These are phyloP conservation scores for Dipodomys ordii DNA, from an alignment of 2,113 vertebrate genomes.

Conservation along the genomic window DNA sequence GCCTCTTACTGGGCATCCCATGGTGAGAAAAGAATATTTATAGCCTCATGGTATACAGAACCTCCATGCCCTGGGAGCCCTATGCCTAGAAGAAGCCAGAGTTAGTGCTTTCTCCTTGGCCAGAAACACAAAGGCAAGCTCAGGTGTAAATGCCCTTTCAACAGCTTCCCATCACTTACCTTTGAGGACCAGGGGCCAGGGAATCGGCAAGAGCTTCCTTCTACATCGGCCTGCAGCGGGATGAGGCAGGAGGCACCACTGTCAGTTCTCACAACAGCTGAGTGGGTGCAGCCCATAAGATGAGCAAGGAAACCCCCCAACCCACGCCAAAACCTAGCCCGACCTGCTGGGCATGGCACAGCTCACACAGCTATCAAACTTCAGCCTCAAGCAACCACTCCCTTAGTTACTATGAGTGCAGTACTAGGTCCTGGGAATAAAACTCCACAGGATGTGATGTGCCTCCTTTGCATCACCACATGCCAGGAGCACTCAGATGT, in stretches of 20 bases:
- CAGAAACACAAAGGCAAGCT: background rate
- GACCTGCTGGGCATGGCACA: background rate
- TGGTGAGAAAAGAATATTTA: fast-evolving
- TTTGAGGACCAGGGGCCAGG: background rate
- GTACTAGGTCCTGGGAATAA: fast-evolving
- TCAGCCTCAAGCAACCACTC: background rate
- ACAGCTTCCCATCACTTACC: slow-evolving; percentile 13
- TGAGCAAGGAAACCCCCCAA: background rate
- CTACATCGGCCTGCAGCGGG: fast-evolving
- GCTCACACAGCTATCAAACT: background rate
- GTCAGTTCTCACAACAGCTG: background rate
- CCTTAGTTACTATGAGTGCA: fast-evolving
- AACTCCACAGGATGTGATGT: background rate
- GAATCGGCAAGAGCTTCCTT: background rate
- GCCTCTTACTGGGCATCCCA: background rate
- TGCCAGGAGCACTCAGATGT: background rate
- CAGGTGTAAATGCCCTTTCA: background rate
- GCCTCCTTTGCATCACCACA: background rate
- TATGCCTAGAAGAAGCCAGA: background rate
- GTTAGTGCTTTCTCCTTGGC: background rate
- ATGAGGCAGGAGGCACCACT: background rate
- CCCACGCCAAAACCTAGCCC: background rate
- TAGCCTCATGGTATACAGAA: background rate
- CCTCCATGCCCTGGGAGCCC: background rate
- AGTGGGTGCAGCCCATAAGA: slow-evolving; percentile 66